A percentile compares a stretch with the other conserved stretches of the same genome.
phyloP scores from a whole-genome alignment of 2,113 vertebrate species.

The Festucalex cinctus region DNA sequence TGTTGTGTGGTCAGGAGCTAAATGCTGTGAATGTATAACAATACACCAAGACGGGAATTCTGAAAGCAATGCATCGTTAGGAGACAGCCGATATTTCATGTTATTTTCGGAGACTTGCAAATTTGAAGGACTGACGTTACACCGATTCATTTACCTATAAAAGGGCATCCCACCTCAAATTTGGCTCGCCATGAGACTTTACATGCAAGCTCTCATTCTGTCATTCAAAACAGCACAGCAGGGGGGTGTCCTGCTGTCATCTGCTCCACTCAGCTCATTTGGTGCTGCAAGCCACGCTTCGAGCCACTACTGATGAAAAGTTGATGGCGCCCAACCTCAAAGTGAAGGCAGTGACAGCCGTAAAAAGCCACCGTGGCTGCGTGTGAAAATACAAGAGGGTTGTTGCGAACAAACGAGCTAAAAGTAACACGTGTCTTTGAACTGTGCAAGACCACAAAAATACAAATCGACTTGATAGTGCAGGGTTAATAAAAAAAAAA shows the following conservation, averaged over 20 bases:
- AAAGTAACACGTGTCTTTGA: background rate
- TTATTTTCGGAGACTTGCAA: slow-evolving; percentile 3
- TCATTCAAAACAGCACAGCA: slow-evolving; percentile 29
- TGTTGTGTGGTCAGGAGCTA: slow-evolving; percentile 61
- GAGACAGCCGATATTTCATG: slow-evolving; percentile 4
- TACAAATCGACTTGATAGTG: background rate
- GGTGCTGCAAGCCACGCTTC: slow-evolving; percentile 5
- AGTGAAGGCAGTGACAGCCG: slow-evolving; percentile 1
- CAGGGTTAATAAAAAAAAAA: no score
- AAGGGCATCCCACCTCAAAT: slow-evolving; percentile 6
- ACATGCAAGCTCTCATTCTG: slow-evolving; percentile 20
- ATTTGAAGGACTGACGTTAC: slow-evolving; percentile 3
- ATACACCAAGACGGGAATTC: slow-evolving; percentile 23
- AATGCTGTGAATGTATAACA: slow-evolving; percentile 37
- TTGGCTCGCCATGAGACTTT: slow-evolving; percentile 11
- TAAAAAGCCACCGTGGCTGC: background rate
- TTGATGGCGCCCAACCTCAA: slow-evolving; percentile 3
- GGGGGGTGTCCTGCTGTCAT: slow-evolving; percentile 28
- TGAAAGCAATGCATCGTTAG: slow-evolving; percentile 11
- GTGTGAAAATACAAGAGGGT: background rate
- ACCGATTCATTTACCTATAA: background rate
- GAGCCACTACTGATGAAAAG: slow-evolving; percentile 13
- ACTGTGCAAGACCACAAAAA: background rate
- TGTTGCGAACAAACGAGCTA: background rate
- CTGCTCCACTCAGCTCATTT: slow-evolving; percentile 11